A percentile compares a stretch with the other conserved stretches of the same genome.
These are phyloP conservation scores for Hormaphis cornu DNA, from an alignment of 1,140 invertebrate species.

Conservation along the genomic window DNA sequence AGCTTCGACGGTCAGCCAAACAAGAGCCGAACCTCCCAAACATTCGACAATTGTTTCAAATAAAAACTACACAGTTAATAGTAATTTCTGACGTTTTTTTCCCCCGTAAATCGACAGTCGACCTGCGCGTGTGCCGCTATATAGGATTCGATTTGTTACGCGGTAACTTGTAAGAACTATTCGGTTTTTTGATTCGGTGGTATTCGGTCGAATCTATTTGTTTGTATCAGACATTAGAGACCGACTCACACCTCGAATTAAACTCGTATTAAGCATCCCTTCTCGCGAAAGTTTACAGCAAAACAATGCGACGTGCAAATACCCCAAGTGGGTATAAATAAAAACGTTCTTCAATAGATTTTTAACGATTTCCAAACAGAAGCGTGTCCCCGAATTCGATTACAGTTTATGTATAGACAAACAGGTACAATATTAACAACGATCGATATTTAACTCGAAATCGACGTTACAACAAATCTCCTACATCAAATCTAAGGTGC, in stretches of 20 bases:
- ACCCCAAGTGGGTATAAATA: neutral
- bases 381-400: neutral
- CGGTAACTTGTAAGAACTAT: neutral
- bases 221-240: slow-evolving; percentile 5
- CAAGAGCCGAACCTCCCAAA: too few relatives aligned
- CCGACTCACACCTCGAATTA: neutral
- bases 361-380: neutral
- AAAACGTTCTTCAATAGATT: neutral
- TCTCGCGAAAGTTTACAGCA: neutral
- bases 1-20: too few relatives aligned
- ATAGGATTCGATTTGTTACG: neutral
- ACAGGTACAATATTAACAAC: too few relatives aligned
- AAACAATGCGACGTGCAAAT: neutral
- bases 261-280: neutral
- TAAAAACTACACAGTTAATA: too few relatives aligned
- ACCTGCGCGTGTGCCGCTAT: too few relatives aligned
- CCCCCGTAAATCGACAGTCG: too few relatives aligned
- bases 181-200: neutral
- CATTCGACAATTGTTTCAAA: too few relatives aligned
- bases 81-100: too few relatives aligned
- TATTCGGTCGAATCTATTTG: neutral
- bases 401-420: too few relatives aligned
- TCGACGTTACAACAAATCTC: too few relatives aligned
- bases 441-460: too few relatives aligned
- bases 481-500: too few relatives aligned